phyloP scores from a whole-genome alignment of 2,797 vertebrate genomes.

The Liasis olivaceus region DNA sequence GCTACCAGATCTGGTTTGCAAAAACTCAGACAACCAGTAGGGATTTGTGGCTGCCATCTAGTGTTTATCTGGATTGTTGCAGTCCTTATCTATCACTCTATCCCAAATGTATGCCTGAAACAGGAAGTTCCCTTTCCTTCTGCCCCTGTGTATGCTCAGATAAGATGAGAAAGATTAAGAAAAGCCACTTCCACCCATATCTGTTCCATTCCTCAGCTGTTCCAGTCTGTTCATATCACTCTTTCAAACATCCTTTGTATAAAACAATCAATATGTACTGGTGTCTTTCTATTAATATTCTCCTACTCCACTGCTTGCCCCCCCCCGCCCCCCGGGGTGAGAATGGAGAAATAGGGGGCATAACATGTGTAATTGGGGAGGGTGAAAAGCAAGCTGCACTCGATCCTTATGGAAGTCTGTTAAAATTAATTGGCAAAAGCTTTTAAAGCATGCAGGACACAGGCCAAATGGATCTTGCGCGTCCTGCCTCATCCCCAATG shows the following conservation, averaged over 20 bases:
- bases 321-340: too few species aligned
- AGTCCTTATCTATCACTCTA: not conserved
- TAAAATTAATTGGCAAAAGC: constrained; percentile 86
- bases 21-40: not conserved
- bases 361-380: not conserved
- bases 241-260: constrained; percentile 33
- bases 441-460: constrained; percentile 81
- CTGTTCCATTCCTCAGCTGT: constrained; percentile 38
- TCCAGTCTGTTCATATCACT: constrained; percentile 48
- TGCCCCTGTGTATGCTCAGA: not conserved
- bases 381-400: constrained; percentile 72
- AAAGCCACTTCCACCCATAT: constrained; percentile 19
- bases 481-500: constrained; percentile 76
- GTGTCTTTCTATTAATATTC: constrained; percentile 57
- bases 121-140: not conserved
- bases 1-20: too few species aligned
- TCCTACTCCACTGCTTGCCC: constrained; percentile 64
- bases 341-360: constrained; percentile 45
- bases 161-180: not conserved
- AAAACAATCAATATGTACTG: constrained; percentile 63
- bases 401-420: constrained; percentile 83
- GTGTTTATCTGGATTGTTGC: not conserved
- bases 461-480: constrained; percentile 80
- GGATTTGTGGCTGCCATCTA: not conserved
- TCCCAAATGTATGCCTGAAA: not conserved